Percentiles rank a stretch among this genome's conserved stretches.
Evolutionary conservation across 2,113 vertebrate genomes (phyloP).

Genomic region (Erpornis zantholeuca): DNA sequence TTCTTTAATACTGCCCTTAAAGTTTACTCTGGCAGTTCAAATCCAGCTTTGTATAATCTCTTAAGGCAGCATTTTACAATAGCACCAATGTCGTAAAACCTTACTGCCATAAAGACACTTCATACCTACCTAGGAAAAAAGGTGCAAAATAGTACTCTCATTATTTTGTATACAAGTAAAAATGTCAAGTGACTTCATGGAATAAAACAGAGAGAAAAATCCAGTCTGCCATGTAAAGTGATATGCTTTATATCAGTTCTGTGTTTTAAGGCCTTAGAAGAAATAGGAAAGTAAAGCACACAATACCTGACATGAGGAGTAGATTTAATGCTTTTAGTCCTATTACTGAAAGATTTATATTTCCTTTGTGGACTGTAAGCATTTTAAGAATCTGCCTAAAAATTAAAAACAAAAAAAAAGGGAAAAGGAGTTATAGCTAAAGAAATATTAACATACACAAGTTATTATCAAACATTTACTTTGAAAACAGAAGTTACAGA

Average conservation of each 20-base stretch:
- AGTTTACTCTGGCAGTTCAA: not conserved
- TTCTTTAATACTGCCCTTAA: not conserved
- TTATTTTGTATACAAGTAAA: not conserved
- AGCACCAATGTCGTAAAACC: not conserved
- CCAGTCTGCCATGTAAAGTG: not conserved
- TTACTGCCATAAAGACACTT: not conserved
- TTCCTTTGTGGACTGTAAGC: constrained; percentile 75
- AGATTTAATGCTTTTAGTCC: constrained; percentile 84
- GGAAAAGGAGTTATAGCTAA: not conserved
- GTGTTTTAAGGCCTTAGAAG: not conserved
- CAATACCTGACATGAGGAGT: constrained; percentile 87
- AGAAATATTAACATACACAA: not conserved
- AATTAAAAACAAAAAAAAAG: not conserved
- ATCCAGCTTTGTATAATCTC: not conserved
- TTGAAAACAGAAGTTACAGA: not conserved
- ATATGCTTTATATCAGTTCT: not conserved
- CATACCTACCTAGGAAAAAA: not conserved
- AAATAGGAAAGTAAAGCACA: not conserved
- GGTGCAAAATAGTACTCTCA: not conserved
- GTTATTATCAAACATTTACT: not conserved
- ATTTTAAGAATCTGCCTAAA: constrained; percentile 88
- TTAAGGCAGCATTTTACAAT: not conserved
- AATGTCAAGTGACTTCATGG: not conserved
- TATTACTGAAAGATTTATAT: constrained; percentile 72
- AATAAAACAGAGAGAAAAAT: not conserved